Conservation (phyloP, 2,888 invertebrate genomes). For the Argynnis bischoffii region DNA sequence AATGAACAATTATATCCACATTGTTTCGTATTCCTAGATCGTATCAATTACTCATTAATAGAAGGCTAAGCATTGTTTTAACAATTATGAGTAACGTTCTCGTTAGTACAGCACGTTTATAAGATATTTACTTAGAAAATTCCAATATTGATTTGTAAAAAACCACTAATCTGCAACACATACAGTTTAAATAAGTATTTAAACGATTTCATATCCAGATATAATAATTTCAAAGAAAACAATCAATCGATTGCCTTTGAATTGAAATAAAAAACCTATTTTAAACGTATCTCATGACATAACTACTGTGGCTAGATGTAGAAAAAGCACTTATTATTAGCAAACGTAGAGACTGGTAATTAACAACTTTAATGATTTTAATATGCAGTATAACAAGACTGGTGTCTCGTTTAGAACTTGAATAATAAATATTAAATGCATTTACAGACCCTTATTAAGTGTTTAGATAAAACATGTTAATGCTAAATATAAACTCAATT, state of each 20-base stretch:
- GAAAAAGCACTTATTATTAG: constrained; percentile 39
- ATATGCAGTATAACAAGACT: constrained; percentile 34
- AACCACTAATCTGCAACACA: neutral
- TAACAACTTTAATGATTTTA: constrained; percentile 35
- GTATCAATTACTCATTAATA: constrained; percentile 53
- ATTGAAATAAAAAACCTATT: neutral
- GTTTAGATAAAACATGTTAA: constrained; percentile 31
- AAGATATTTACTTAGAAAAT: constrained; percentile 3
- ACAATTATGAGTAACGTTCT: constrained; percentile 50
- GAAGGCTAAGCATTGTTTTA: constrained; percentile 47
- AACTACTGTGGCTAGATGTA: constrained; percentile 6
- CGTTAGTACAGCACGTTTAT: constrained; percentile 1
- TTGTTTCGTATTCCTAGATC: constrained; percentile 46
- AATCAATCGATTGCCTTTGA: constrained; percentile 8
- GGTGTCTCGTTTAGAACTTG: constrained; percentile 31
- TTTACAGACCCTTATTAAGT: constrained; percentile 32
- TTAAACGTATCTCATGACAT: constrained; percentile 22
- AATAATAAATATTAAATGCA: constrained; percentile 39
- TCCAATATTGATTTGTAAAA: neutral
- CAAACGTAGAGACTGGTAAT: constrained; percentile 31
- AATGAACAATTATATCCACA: constrained; percentile 32
- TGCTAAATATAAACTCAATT: constrained; percentile 28
- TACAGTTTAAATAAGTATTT: too few relatives aligned
- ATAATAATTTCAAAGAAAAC: neutral
- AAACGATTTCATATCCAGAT: too few relatives aligned